Evolutionary conservation across 2,888 invertebrate species (phyloP).

Genomic region (Thera obeliscata): DNA sequence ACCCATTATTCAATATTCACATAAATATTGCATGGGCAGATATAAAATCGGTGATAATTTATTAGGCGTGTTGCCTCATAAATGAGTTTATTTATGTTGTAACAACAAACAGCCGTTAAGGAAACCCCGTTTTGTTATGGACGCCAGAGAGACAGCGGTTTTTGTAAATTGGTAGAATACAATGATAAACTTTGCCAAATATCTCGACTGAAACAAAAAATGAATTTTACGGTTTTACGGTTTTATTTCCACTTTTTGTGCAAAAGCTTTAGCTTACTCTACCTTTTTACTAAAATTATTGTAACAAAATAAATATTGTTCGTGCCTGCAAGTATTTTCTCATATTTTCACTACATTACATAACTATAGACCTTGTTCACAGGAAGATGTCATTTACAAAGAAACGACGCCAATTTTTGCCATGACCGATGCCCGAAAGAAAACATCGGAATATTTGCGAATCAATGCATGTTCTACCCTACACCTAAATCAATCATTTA

Average conservation of each 20-base stretch:
- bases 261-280: not conserved
- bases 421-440: not conserved
- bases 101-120: constrained; percentile 25
- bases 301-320: too few relatives aligned
- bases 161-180: constrained; percentile 6
- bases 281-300: too few relatives aligned
- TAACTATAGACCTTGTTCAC: too few relatives aligned
- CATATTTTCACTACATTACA: not conserved
- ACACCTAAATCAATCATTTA: constrained; percentile 7
- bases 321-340: too few relatives aligned
- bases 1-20: constrained; percentile 1
- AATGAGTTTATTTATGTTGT: constrained; percentile 29
- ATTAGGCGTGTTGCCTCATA: constrained; percentile 18
- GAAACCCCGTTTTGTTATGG: constrained; percentile 10
- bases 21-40: constrained; percentile 4
- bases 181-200: not conserved
- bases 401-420: not conserved
- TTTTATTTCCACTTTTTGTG: not conserved
- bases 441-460: not conserved
- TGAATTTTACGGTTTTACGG: not conserved
- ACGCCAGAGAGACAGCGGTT: constrained; percentile 3
- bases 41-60: constrained; percentile 21
- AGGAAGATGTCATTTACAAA: too few relatives aligned
- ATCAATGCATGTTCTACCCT: not conserved
- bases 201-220: not conserved